Evolutionary conservation across 1,140 invertebrate genomes (phyloP), one percentile per base, ranked within the genome.

Genomic region (Eueides isabella): DNA sequence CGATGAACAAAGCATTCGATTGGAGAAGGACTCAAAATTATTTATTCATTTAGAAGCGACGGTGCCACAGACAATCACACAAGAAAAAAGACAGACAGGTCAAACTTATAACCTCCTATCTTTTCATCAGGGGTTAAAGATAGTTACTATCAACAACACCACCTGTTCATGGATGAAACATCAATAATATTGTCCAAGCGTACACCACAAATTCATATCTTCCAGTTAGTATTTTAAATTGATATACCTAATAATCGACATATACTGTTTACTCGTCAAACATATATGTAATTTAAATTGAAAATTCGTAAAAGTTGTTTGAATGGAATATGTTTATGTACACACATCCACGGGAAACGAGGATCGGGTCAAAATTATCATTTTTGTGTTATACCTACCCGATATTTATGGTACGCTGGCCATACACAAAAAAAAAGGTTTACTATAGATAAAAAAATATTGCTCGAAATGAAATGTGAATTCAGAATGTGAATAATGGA

Each of bases 281-380:
- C 30, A 30, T 28, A 38, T 28, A 44, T 55, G n/a, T 44, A 55
- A 68, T 68, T n/a, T 61, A n/a, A 68, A 68, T 68, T 61, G 67
- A 67, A 68, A 68, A 61, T 30, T 68, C 38, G 7, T 26, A n/a
- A 35, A 7, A 55, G 67, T 68, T 61, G 61, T 68, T 68, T n/a
- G 44, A 68, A 68, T 68, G 29, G 66, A 19, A 55, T 68, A 68
- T 68, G 44, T 68, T 33, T 68, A 68, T 33, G 55, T 67, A 33
- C n/a, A n/a, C n/a, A 67, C 48, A 41, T 41, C 19, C 64, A 66
- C 41, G 64, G 35, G 64, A 41, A 66, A 12, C 64, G 64, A 29
- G 66, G 41, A 28, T 31, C 66, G 41, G 66, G 66, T 67, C 66
- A 67, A 35, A 67, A 67, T 67, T 67, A 55, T 30, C 44, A 67